A percentile compares a stretch with the other conserved stretches of the same genome.
phyloP scores from a whole-genome alignment of 2,888 invertebrate genomes.

The Xiphydria camelus region DNA sequence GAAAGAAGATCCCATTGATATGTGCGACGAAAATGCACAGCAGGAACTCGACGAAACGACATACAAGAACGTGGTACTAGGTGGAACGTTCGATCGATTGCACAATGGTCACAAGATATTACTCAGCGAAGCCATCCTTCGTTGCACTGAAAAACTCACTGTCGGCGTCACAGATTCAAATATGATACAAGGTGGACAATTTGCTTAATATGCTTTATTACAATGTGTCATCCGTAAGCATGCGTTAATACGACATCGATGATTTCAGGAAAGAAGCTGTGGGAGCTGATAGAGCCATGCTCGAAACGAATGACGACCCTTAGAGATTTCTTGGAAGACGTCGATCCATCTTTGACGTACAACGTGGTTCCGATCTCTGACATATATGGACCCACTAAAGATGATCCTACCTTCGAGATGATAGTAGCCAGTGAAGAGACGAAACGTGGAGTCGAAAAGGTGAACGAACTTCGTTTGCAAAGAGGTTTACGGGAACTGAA shows the following conservation, averaged over 20 bases:
- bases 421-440: constrained; percentile 94
- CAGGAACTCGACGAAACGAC: constrained; percentile 53
- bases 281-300: constrained; percentile 88
- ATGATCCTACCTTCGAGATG: constrained; percentile 74
- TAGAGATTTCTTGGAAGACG: constrained; percentile 76
- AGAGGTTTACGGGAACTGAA: constrained; percentile 70
- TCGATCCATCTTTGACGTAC: constrained; percentile 78
- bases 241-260: not conserved
- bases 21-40: constrained; percentile 19
- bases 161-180: constrained; percentile 89
- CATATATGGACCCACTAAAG: constrained; percentile 90
- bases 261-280: constrained; percentile 79
- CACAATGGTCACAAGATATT: constrained; percentile 96
- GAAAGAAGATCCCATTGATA: too few species aligned
- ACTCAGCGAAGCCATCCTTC: constrained; percentile 80
- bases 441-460: constrained; percentile 75
- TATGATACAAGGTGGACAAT: constrained; percentile 85
- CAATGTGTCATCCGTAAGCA: too few species aligned
- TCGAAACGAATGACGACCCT: constrained; percentile 73
- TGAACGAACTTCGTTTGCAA: constrained; percentile 78
- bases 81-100: constrained; percentile 95
- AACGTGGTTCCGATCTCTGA: constrained; percentile 84
- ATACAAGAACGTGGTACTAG: constrained; percentile 81
- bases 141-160: constrained; percentile 77
- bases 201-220: too few species aligned